Conservation (phyloP, 2,888 invertebrate genomes). For the Phyto melanocephala region DNA sequence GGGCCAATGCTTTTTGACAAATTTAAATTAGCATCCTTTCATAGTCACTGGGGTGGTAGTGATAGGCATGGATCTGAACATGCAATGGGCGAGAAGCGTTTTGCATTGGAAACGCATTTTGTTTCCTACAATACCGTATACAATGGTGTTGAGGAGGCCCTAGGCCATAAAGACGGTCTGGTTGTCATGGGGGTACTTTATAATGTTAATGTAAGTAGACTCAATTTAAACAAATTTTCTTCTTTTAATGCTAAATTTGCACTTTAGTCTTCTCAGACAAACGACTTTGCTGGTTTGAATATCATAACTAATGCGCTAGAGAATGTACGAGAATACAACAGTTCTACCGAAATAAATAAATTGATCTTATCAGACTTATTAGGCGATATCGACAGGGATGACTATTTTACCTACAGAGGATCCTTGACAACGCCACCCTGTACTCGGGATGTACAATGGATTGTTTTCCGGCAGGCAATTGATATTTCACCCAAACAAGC, state of each 20-base stretch:
- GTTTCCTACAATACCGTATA: conserved; percentile 67
- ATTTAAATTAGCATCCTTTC: conserved; percentile 41
- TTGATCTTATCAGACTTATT: conserved; percentile 46
- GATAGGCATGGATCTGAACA: conserved; percentile 67
- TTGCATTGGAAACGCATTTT: conserved; percentile 67
- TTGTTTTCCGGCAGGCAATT: conserved; percentile 55
- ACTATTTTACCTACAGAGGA: conserved; percentile 65
- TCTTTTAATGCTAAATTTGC: background rate
- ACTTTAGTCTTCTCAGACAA: background rate
- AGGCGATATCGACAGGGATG: conserved; percentile 33
- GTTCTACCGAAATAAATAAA: conserved; percentile 36
- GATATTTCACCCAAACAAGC: conserved; percentile 40
- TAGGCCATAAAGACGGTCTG: conserved; percentile 62
- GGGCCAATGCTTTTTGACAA: background rate
- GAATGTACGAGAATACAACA: conserved; percentile 45
- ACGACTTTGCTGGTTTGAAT: conserved; percentile 49
- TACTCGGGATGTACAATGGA: conserved; percentile 64
- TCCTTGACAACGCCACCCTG: conserved; percentile 67
- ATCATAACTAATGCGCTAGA: conserved; percentile 47
- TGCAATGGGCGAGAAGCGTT: conserved; percentile 64
- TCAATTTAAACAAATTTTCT: background rate
- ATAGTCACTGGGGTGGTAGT: conserved; percentile 68
- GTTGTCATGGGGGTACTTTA: conserved; percentile 60
- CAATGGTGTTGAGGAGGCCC: conserved; percentile 56
- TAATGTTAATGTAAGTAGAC: conserved; percentile 4